Base-by-base conservation (phyloP, 1,140 invertebrate genomes). In the Hydropsyche tenuis region DNA sequence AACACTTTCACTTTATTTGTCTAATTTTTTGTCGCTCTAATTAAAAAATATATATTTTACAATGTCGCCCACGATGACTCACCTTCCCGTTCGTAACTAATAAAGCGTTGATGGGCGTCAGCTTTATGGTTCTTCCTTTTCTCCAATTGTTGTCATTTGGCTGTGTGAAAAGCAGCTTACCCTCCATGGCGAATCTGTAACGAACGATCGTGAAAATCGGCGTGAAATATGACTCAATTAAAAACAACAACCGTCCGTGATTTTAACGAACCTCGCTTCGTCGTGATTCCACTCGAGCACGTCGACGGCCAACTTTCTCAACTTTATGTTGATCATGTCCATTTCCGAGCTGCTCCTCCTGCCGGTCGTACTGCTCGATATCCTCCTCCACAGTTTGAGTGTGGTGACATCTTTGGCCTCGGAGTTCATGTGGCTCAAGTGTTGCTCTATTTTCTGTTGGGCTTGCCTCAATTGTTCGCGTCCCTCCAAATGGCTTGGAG, bases 391-490 rank as follows among this genome's bases (percentile, higher is more conserved):
- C 23, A 96, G 86, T 80, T 93, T 93, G n/a, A 77, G 48, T 0
- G 91, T 93, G 1, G 93, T 93, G 37, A 95, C 91, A 82, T 96
- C 94, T 84, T 95, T 95, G 12, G 95, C 93, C 83, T 94, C 91
- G 85, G 93, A 92, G 83, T 98, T 98, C 88, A 99, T 98, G 80
- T 96, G 94, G 81, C 95, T 94, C 73, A 99, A 87, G 81, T 97
- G 93, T 71, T 94, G 87, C 83, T 98, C 96, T 69, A 99, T 95
- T 82, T 95, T 96, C 77, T 93, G 90, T 82, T 96, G 94, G 12
- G 96, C 94, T 78, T 94, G 90, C 74, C 91, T 89, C 5, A 97
- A 87, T 77, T 89, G 87, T 76, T 92, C 90, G 71, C 92, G 89
- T 65, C 93, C 92, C 48, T 91, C 89, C 77, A 95, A 90, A 78